Evolutionary conservation across 2,797 vertebrate genomes (phyloP).

Genomic region (Erpetoichthys calabaricus): DNA sequence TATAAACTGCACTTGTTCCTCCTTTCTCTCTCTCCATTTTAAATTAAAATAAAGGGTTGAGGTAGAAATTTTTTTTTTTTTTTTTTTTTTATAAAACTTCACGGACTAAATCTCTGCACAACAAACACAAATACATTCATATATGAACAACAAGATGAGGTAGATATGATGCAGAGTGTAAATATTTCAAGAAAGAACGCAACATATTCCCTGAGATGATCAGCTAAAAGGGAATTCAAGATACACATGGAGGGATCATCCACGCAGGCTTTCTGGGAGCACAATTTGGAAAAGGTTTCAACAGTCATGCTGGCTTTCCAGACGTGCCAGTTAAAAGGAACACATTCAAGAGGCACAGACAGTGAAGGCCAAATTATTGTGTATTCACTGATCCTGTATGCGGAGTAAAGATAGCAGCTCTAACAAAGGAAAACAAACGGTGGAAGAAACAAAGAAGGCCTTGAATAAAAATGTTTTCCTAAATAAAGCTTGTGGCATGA

Average conservation of each 20-base stretch:
- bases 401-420: too few relatives aligned
- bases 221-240: conserved; percentile 23
- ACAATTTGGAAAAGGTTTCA: too few relatives aligned
- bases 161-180: conserved; percentile 85
- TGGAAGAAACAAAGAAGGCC: too few relatives aligned
- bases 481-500: too few relatives aligned
- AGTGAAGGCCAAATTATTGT: too few relatives aligned
- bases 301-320: too few relatives aligned
- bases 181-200: conserved; percentile 52
- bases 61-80: conserved; percentile 67
- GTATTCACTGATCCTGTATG: too few relatives aligned
- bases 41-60: conserved; percentile 54
- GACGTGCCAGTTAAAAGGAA: too few relatives aligned
- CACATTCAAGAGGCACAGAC: too few relatives aligned
- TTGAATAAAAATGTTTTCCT: too few relatives aligned
- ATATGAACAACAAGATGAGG: conserved; percentile 92
- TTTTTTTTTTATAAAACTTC: conserved; percentile 67
- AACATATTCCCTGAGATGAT: conserved; percentile 67
- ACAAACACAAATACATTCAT: conserved; percentile 83
- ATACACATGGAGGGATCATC: conserved; percentile 19
- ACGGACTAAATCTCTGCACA: conserved; percentile 89
- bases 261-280: too few relatives aligned
- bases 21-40: conserved; percentile 40
- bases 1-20: conserved; percentile 47
- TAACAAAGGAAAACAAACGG: too few relatives aligned